Conservation (phyloP, 2,888 invertebrate species). For the Hemaris fuciformis region DNA sequence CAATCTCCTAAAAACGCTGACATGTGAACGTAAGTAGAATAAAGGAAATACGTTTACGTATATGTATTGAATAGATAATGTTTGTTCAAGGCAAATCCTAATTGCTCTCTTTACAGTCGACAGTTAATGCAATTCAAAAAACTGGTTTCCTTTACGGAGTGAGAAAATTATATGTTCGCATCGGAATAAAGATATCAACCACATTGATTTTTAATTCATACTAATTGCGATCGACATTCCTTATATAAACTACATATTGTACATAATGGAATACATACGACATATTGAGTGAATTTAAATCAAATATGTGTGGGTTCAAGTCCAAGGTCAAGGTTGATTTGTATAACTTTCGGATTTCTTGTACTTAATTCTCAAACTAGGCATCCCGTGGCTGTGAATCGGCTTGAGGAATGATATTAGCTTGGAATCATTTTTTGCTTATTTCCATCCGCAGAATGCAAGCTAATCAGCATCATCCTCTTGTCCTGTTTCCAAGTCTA, state of each 20-base stretch:
- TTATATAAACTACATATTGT: neutral
- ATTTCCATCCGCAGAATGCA: too few relatives aligned
- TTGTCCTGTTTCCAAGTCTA: too few relatives aligned
- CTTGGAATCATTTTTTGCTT: too few relatives aligned
- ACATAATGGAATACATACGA: too few relatives aligned
- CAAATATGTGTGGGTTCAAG: too few relatives aligned
- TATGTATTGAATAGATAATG: slow-evolving; percentile 36
- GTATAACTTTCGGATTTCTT: too few relatives aligned
- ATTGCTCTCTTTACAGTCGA: slow-evolving; percentile 54
- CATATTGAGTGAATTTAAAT: too few relatives aligned
- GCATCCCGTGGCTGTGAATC: too few relatives aligned
- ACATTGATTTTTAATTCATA: neutral
- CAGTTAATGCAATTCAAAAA: slow-evolving; percentile 51
- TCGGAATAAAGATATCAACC: neutral
- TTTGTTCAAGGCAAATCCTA: slow-evolving; percentile 64
- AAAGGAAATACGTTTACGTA: slow-evolving; percentile 10
- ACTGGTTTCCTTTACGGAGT: slow-evolving; percentile 47
- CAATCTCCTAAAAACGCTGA: neutral
- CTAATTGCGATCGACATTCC: neutral
- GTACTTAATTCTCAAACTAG: too few relatives aligned
- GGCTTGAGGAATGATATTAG: too few relatives aligned
- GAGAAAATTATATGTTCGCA: slow-evolving; percentile 24
- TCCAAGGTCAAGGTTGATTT: too few relatives aligned
- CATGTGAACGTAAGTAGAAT: neutral
- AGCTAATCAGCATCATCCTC: too few relatives aligned